Base-by-base conservation (phyloP, 2,888 invertebrate species). In the Harpalus rubripes region DNA sequence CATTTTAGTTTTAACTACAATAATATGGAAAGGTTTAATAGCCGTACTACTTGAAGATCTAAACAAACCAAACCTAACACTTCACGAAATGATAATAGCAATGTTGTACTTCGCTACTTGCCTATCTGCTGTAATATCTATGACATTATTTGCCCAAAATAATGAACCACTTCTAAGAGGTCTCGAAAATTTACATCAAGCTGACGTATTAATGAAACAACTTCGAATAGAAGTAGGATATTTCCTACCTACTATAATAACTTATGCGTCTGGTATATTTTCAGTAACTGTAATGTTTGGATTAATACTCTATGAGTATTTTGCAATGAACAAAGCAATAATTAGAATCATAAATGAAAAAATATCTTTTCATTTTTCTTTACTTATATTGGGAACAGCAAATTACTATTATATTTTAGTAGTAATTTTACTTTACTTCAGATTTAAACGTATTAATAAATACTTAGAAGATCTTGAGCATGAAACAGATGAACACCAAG, bases 331-430 rank as follows among this genome's bases (percentile, higher is more conserved):
- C 16, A 84, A 78, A 78, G 1, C 78, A 12, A 86, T 85, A 87
- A 87, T 68, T 87, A 87, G 87, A 88, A 88, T 88, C 88, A 88
- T 85, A 87, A 88, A 88, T 88, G 88, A 86, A 87, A 89, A 89
- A 88, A 87, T 88, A 86, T 87, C 84, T 80, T 88, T 80, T 86
- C 85, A 78, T 87, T 87, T 86, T 86, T 86, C 88, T 87, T 88
- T 84, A 86, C 86, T 86, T 15, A 84, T 84, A 26, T 52, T 84
- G 78, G 26, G 15, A 10, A 84, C 61, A 12, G 84, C 84, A n/a
- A 78, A 78, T 65, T 84, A 78, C 78, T 56, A 78, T 56, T 84
- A 44, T 52, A 65, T 84, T 63, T 65, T 78, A n/a, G 44, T 84
- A 16, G 59, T 84, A 26, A 16, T 63, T 8, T 78, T 84, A 44